These are phyloP conservation scores for Cossypha caffra DNA, from an alignment of 2,797 vertebrate genomes.

Conservation along the genomic window DNA sequence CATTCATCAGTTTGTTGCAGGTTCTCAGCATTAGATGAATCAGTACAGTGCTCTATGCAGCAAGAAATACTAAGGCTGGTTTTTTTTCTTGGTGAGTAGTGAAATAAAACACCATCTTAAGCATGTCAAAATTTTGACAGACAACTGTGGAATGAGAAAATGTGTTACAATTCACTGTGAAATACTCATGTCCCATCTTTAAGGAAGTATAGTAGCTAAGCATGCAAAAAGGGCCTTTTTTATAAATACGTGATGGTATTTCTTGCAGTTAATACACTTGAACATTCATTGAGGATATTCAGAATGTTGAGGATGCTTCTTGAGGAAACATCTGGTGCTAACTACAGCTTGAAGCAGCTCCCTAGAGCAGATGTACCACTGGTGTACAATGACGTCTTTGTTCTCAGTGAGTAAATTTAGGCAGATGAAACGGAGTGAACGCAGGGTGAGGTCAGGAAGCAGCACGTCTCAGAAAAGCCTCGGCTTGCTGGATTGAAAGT, in stretches of 20 bases:
- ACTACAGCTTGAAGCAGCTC: neutral
- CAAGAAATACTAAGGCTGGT: neutral
- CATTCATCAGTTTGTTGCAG: neutral
- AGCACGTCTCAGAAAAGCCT: neutral
- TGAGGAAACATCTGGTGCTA: conserved; percentile 58
- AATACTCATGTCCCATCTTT: neutral
- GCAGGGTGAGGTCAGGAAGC: neutral
- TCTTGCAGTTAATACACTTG: neutral
- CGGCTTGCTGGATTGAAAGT: neutral
- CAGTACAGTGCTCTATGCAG: neutral
- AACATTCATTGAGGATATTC: neutral
- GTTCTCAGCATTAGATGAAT: neutral
- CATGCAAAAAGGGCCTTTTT: neutral
- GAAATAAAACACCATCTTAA: neutral
- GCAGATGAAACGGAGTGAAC: neutral
- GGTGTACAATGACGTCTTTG: conserved; percentile 34
- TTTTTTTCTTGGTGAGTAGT: neutral
- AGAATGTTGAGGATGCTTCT: conserved; percentile 18
- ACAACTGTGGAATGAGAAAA: neutral
- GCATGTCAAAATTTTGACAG: neutral
- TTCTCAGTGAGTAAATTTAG: conserved; percentile 37
- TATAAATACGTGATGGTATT: neutral
- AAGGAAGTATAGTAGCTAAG: neutral
- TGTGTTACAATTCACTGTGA: neutral
- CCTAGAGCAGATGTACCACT: conserved; percentile 16